Evolutionary conservation across 1,140 invertebrate genomes (phyloP).

Genomic region (Oppia nitens): DNA sequence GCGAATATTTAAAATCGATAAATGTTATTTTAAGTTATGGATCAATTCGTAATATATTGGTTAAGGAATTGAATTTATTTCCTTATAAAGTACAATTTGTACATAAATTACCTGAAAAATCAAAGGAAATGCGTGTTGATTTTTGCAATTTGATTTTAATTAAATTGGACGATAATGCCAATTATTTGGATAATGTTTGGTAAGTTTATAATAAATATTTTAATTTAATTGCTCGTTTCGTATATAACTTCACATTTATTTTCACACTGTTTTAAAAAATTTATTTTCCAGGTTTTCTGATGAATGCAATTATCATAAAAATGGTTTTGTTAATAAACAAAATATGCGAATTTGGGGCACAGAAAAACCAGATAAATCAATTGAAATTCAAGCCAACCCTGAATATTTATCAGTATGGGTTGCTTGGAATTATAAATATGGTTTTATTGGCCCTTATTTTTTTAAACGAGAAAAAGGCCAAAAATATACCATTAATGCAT

Average conservation of each 20-base stretch:
- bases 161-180: not conserved
- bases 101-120: not conserved
- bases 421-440: not conserved
- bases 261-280: no score
- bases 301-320: slow-evolving; percentile 7
- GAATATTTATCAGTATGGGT: slow-evolving; percentile 8
- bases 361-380: slow-evolving; percentile 13
- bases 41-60: no score
- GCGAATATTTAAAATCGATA: no score
- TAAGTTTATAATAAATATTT: no score
- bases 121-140: not conserved
- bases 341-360: slow-evolving; percentile 19
- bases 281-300: slow-evolving; percentile 5
- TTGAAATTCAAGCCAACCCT: not conserved
- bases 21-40: no score
- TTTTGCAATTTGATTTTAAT: not conserved
- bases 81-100: not conserved
- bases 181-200: not conserved
- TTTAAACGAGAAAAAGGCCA: no score
- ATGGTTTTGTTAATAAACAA: slow-evolving; percentile 18
- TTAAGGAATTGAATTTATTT: not conserved
- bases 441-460: slow-evolving; percentile 6
- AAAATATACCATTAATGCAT: not conserved
- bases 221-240: no score
- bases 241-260: no score